A percentile compares a stretch with the other conserved stretches of the same genome.
Conservation (phyloP, 2,888 invertebrate genomes). For the Rhabditophanes sp. region DNA sequence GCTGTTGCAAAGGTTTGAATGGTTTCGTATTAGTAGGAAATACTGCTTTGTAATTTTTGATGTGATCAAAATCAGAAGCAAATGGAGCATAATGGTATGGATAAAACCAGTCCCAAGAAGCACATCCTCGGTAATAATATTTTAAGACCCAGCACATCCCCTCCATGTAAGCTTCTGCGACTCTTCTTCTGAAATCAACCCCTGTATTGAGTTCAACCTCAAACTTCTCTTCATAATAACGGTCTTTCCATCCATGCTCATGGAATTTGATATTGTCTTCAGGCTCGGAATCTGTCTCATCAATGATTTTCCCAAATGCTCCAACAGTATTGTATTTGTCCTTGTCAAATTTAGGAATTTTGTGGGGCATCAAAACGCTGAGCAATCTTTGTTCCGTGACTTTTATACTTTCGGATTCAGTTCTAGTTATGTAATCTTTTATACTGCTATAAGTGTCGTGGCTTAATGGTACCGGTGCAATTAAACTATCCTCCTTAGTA, state of each 20-base stretch:
- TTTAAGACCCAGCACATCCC: constrained; percentile 94
- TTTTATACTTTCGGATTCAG: no score
- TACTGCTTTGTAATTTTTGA: constrained; percentile 61
- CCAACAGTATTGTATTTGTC: no score
- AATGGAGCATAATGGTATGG: constrained; percentile 99
- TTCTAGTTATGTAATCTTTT: no score
- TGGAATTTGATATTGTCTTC: constrained; percentile 47
- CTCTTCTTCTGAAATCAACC: constrained; percentile 66
- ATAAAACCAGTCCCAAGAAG: constrained; percentile 99
- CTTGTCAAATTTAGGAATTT: no score
- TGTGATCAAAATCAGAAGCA: constrained; percentile 85
- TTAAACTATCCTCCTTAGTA: no score
- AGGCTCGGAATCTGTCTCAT: no score
- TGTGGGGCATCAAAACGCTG: no score
- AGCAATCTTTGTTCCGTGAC: no score
- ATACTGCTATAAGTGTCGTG: no score
- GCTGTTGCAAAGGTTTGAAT: constrained; percentile 89
- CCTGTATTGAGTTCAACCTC: no score
- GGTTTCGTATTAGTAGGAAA: constrained; percentile 77
- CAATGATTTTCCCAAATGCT: no score
- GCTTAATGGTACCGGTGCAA: no score
- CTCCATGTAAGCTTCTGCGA: constrained; percentile 67
- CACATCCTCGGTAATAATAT: constrained; percentile 92
- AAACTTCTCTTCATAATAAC: constrained; percentile 54
- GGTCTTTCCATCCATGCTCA: constrained; percentile 92